Base-by-base conservation (phyloP, 2,888 invertebrate species). In the Heliconius ethilla region DNA sequence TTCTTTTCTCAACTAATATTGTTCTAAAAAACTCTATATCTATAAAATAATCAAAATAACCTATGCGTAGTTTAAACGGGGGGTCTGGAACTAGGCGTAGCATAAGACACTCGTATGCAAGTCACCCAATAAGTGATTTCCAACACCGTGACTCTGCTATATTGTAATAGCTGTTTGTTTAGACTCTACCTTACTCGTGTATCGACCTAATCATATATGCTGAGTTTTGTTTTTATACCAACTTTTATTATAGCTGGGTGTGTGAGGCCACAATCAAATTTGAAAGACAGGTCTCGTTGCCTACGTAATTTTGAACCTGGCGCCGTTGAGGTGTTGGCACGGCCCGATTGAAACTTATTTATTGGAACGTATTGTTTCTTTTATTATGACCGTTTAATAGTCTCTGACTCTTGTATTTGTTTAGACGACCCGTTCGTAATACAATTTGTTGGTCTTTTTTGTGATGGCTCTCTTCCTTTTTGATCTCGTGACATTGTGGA, bases 91-190 rank as follows among this genome's bases (percentile, higher is more conserved):
- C 85, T 84, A 86, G 87, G 80, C 82, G 85, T 85, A 82, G 89
- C 91, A 90, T 90, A 91, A 89, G 87, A 89, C 91, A 92, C 93
- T 90, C 59, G 73, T 83, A 86, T 92, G 94, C 94, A 94, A 94
- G 94, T 94, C 94, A 94, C 88, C 90, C 93, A 92, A 93, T 94
- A 94, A 94, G 93, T 94, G 94, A 94, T 94, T 94, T 94, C 92
- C 86, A 92, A 92, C 92, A 91, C 89, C 88, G 86, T 94, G 94
- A 94, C 92, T 87, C 86, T 87, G 93, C 93, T 84, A 84, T 93
- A 93, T 93, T 93, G 88, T 92, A 92, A 94, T 93, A 87, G 91
- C 89, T 94, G 94, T 94, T 94, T 94, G 94, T 94, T 94, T 94
- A 93, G 93, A 90, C 89, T 93, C 93, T 93, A 93, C 94, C 94